Evolutionary conservation across 2,113 vertebrate species (phyloP).

Genomic region (Illadopsis cleaveri): DNA sequence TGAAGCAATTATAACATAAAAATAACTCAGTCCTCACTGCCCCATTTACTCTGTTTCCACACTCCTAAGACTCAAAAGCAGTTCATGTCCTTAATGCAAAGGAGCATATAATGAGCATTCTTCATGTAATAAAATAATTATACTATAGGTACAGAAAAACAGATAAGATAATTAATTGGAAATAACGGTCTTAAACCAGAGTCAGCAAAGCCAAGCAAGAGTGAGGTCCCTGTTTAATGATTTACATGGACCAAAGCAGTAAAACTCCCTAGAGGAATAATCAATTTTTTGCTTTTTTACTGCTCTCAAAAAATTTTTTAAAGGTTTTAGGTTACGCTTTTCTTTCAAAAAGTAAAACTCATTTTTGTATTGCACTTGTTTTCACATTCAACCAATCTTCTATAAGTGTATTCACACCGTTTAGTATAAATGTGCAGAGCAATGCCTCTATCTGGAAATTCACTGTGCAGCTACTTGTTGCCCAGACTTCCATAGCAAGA

Average conservation of each 20-base stretch:
- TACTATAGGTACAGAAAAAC: background rate
- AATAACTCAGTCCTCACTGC: background rate
- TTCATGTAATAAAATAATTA: background rate
- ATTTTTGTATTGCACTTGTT: background rate
- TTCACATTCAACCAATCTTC: background rate
- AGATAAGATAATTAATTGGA: conserved; percentile 9
- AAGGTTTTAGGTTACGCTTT: background rate
- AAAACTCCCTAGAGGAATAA: background rate
- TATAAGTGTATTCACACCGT: background rate
- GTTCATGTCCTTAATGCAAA: background rate
- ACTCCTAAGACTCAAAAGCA: background rate
- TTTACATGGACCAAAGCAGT: background rate
- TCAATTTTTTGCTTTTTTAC: background rate
- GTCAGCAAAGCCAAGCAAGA: conserved; percentile 3
- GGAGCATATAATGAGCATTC: background rate
- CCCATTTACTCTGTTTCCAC: background rate
- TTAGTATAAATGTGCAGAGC: background rate
- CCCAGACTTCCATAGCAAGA: background rate
- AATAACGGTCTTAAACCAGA: conserved; percentile 35
- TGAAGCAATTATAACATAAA: background rate
- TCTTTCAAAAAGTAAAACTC: background rate
- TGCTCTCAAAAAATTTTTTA: background rate
- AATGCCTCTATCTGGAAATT: background rate
- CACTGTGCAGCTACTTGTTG: background rate
- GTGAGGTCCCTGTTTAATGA: background rate